Conservation (phyloP, 92 coral and sea anemone genomes). For the Parazoanthus swiftii region DNA sequence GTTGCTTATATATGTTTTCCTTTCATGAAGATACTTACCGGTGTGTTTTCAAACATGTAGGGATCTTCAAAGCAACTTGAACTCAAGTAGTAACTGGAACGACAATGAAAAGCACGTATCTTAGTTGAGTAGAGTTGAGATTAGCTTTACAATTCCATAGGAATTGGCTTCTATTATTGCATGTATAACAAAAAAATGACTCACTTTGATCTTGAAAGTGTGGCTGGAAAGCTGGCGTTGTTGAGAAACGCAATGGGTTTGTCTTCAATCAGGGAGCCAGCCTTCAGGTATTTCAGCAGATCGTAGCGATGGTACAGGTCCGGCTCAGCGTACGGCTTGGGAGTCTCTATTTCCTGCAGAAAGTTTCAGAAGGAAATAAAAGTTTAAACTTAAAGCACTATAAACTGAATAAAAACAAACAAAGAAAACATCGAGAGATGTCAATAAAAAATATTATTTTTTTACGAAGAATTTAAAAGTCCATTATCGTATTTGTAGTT, state of each 20-base stretch:
- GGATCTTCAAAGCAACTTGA: slow-evolving; percentile 81
- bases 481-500: too few species aligned
- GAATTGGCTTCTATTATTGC: too few species aligned
- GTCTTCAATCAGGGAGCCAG: slow-evolving; percentile 76
- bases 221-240: slow-evolving; percentile 81
- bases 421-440: too few species aligned
- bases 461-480: too few species aligned
- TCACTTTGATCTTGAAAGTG: slow-evolving; percentile 84
- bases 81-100: slow-evolving; percentile 68
- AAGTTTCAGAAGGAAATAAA: not conserved
- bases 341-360: slow-evolving; percentile 64
- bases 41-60: slow-evolving; percentile 81
- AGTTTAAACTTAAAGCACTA: not conserved
- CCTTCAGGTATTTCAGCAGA: slow-evolving; percentile 67
- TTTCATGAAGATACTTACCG: slow-evolving; percentile 50
- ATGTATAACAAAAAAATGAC: not conserved
- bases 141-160: too few species aligned
- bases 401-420: too few species aligned
- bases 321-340: slow-evolving; percentile 70
- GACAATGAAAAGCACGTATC: not conserved
- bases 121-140: not conserved
- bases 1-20: not conserved
- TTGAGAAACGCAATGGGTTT: slow-evolving; percentile 81
- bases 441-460: too few species aligned
- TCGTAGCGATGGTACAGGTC: slow-evolving; percentile 81